phyloP scores from a whole-genome alignment of 2,797 vertebrate species.

The Channa striata region DNA sequence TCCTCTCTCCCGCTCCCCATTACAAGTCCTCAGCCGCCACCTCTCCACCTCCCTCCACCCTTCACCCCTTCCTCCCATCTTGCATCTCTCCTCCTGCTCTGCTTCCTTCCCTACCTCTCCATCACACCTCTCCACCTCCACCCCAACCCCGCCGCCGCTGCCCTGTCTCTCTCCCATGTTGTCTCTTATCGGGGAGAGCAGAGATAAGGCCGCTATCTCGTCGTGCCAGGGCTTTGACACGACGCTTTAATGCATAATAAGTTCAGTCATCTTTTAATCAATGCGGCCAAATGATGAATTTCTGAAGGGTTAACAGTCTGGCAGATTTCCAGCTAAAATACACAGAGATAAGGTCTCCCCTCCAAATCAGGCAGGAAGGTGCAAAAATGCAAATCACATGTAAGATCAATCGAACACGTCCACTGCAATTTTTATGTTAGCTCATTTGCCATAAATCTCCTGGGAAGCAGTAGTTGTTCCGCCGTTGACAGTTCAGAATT shows the following conservation, averaged over 20 bases:
- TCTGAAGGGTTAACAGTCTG: slow-evolving; percentile 80
- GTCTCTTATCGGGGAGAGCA: slow-evolving; percentile 83
- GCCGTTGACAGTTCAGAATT: slow-evolving; percentile 41
- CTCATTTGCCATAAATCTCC: slow-evolving; percentile 36
- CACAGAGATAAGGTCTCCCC: slow-evolving; percentile 69
- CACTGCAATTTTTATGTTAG: slow-evolving; percentile 19
- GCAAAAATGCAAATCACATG: slow-evolving; percentile 72
- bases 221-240: slow-evolving; percentile 84
- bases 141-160: slow-evolving; percentile 24
- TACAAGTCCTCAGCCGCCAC: slow-evolving; percentile 48
- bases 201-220: slow-evolving; percentile 85
- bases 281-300: slow-evolving; percentile 81
- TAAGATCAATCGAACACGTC: slow-evolving; percentile 12
- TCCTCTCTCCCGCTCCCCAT: slow-evolving; percentile 62
- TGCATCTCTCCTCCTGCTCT: slow-evolving; percentile 58
- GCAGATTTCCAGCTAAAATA: slow-evolving; percentile 69
- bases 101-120: slow-evolving; percentile 47
- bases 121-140: slow-evolving; percentile 24
- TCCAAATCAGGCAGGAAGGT: slow-evolving; percentile 50
- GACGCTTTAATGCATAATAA: slow-evolving; percentile 87
- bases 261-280: slow-evolving; percentile 84
- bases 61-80: slow-evolving; percentile 56
- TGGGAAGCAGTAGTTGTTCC: slow-evolving; percentile 16
- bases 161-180: slow-evolving; percentile 75
- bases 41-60: slow-evolving; percentile 52